A percentile compares a stretch with the other conserved stretches of the same genome.
phyloP scores from a whole-genome alignment of 2,113 vertebrate species.

The Serilophus lunatus region DNA sequence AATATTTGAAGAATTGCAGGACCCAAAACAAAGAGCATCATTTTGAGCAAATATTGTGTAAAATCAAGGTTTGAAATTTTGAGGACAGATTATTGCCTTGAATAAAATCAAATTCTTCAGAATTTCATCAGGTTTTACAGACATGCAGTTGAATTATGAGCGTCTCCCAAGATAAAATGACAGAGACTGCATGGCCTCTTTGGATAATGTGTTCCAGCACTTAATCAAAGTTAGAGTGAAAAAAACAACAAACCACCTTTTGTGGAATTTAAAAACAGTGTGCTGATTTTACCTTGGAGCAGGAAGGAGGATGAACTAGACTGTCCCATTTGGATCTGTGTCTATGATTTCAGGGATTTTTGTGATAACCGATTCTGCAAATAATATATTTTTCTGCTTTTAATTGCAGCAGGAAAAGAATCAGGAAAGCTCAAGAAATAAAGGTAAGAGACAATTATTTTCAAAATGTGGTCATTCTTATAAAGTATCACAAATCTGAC shows the following conservation, averaged over 20 bases:
- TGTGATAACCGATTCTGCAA: background rate
- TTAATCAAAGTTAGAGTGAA: background rate
- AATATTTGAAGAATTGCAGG: background rate
- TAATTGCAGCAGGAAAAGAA: constrained; percentile 78
- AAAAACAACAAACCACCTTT: background rate
- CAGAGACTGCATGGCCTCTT: background rate
- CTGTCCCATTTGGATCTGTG: background rate
- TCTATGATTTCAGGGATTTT: background rate
- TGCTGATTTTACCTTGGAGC: background rate
- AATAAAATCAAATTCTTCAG: background rate
- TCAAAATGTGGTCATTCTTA: background rate
- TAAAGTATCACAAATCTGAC: background rate
- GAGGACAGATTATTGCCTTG: background rate
- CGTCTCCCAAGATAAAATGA: background rate
- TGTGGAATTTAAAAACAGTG: background rate
- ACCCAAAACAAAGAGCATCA: background rate
- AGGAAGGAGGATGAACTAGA: background rate
- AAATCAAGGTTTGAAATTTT: background rate
- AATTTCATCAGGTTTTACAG: no score
- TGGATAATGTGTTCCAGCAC: background rate
- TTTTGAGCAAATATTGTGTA: background rate
- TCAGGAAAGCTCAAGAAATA: constrained; percentile 72
- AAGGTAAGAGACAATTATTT: constrained; percentile 69
- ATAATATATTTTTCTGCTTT: constrained; percentile 59
- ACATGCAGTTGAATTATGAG: background rate